Conservation (phyloP, 2,888 invertebrate genomes). For the Arenicola marina region DNA sequence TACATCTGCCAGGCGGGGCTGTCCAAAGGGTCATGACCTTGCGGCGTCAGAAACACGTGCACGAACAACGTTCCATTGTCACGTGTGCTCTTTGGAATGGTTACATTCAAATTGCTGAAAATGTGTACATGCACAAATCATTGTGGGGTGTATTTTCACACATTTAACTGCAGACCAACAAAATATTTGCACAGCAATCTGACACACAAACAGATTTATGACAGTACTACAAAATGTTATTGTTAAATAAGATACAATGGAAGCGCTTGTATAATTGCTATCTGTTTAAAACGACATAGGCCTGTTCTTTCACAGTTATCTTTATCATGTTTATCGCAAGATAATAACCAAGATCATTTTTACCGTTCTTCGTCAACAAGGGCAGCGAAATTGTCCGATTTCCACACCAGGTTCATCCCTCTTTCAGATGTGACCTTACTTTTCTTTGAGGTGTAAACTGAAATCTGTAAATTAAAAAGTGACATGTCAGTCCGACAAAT, state of each 20-base stretch:
- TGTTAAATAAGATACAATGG: too few relatives aligned
- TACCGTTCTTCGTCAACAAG: slow-evolving; percentile 21
- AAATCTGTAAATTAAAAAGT: slow-evolving; percentile 47
- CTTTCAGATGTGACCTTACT: slow-evolving; percentile 20
- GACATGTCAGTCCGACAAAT: too few relatives aligned
- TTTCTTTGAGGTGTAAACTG: slow-evolving; percentile 45
- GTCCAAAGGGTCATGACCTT: slow-evolving; percentile 42
- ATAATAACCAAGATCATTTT: not conserved
- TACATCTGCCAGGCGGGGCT: slow-evolving; percentile 69
- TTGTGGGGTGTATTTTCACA: too few relatives aligned
- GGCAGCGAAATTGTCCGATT: slow-evolving; percentile 43
- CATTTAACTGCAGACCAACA: too few relatives aligned
- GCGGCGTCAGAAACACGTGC: slow-evolving; percentile 72
- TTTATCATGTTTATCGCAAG: too few relatives aligned
- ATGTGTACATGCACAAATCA: slow-evolving; percentile 2
- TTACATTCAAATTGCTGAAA: slow-evolving; percentile 71
- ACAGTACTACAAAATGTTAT: not conserved
- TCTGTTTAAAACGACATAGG: too few relatives aligned
- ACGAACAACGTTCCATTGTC: slow-evolving; percentile 84
- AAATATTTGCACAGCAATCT: too few relatives aligned
- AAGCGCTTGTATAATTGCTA: too few relatives aligned
- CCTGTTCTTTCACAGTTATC: too few relatives aligned
- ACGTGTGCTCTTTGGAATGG: slow-evolving; percentile 75
- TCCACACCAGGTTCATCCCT: slow-evolving; percentile 45
- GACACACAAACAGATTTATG: too few relatives aligned